Evolutionary conservation across 1,140 invertebrate genomes (phyloP).

Genomic region (Apis laboriosa): DNA sequence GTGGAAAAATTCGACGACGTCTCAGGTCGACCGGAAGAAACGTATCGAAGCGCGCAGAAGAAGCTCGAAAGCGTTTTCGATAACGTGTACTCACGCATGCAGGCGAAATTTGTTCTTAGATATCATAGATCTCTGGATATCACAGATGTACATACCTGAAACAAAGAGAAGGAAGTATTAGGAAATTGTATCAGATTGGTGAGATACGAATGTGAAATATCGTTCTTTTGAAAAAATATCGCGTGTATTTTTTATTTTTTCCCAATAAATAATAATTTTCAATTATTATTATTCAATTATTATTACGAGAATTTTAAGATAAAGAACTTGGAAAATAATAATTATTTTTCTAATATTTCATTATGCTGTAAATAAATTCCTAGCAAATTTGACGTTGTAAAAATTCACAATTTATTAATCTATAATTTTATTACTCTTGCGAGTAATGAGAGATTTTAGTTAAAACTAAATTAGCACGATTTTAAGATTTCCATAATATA

Average conservation of each 20-base stretch:
- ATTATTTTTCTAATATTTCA: too few species aligned
- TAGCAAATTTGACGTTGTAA: too few species aligned
- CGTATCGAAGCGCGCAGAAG: neutral
- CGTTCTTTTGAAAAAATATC: too few species aligned
- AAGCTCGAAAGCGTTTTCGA: neutral
- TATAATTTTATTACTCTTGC: neutral
- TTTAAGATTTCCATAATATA: neutral
- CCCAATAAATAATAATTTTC: too few species aligned
- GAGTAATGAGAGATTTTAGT: neutral
- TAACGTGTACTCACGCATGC: slow-evolving; percentile 36
- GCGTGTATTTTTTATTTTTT: too few species aligned
- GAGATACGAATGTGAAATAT: too few species aligned
- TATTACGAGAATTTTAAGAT: too few species aligned
- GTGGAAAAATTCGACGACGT: neutral
- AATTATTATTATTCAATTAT: too few species aligned
- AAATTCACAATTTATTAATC: too few species aligned
- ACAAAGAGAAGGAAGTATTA: slow-evolving; percentile 19
- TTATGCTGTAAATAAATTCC: too few species aligned
- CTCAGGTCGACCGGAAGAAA: neutral
- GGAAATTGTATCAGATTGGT: neutral
- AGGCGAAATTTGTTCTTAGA: neutral
- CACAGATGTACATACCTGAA: slow-evolving; percentile 51
- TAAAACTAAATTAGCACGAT: neutral
- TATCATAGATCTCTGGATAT: neutral
- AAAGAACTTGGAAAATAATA: too few species aligned